These are phyloP conservation scores for Anguilla marmorata DNA, from an alignment of 2,797 vertebrate species.

Conservation along the genomic window DNA sequence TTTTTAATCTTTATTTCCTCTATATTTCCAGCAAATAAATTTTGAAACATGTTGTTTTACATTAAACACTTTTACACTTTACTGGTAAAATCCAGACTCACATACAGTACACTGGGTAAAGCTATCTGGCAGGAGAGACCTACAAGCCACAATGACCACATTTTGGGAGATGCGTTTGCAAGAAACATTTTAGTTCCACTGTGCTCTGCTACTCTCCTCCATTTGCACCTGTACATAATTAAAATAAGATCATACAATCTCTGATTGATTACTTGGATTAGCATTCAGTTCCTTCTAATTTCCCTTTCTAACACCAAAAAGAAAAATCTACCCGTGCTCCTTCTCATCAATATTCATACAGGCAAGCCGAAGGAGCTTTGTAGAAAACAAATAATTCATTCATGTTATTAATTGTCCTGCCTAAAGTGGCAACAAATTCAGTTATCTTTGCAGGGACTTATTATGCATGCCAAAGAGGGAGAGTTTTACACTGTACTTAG, in stretches of 20 bases:
- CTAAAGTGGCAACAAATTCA: background rate
- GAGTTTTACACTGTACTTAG: background rate
- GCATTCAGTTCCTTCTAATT: background rate
- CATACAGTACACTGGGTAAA: background rate
- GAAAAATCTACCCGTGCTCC: background rate
- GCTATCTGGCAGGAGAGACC: background rate
- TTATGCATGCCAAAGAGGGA: background rate
- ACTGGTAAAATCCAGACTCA: background rate
- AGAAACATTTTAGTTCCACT: constrained; percentile 24
- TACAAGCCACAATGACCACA: background rate
- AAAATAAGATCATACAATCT: constrained; percentile 25
- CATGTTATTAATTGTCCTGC: background rate
- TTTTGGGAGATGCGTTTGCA: constrained; percentile 25
- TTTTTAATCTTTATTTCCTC: too few species aligned
- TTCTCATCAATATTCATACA: constrained; percentile 1
- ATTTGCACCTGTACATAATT: background rate
- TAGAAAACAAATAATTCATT: constrained; percentile 17
- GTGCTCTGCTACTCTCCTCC: background rate
- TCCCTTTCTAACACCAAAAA: background rate
- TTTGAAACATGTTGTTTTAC: too few species aligned
- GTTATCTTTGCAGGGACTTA: background rate
- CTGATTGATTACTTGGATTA: constrained; percentile 7
- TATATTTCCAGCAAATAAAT: too few species aligned
- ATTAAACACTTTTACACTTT: too few species aligned
- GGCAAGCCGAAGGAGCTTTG: background rate